phyloP scores from a whole-genome alignment of 2,797 vertebrate genomes.

The Urophycis tenuis region DNA sequence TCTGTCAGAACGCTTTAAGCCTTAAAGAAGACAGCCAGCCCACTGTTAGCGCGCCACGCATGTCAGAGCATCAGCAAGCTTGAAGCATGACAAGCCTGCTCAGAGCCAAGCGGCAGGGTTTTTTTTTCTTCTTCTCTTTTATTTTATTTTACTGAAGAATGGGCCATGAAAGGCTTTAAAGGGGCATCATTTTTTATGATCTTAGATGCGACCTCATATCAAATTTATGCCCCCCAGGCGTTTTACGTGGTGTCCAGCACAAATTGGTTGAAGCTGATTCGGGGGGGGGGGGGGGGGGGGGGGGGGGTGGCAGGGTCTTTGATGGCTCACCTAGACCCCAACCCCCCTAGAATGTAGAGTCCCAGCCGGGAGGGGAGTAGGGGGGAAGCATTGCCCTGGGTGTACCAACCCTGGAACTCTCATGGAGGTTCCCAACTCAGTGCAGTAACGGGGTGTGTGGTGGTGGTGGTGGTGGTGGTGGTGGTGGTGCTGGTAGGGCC shows the following conservation, averaged over 20 bases:
- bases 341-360: background rate
- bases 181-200: background rate
- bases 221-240: background rate
- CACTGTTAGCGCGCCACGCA: slow-evolving; percentile 47
- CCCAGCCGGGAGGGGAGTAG: too few species aligned
- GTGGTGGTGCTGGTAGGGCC: slow-evolving; percentile 21
- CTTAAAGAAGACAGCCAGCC: slow-evolving; percentile 53
- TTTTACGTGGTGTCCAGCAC: background rate
- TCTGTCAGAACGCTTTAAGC: slow-evolving; percentile 66
- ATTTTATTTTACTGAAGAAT: background rate
- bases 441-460: slow-evolving; percentile 11
- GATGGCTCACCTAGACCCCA: background rate
- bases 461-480: slow-evolving; percentile 19
- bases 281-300: too few species aligned
- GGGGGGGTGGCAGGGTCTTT: background rate
- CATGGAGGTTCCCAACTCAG: background rate
- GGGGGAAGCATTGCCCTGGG: background rate
- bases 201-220: background rate
- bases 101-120: slow-evolving; percentile 24
- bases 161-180: background rate
- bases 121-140: background rate
- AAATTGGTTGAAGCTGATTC: background rate
- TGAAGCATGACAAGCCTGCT: slow-evolving; percentile 22
- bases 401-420: background rate
- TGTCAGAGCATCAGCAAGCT: slow-evolving; percentile 49